Base-by-base conservation (phyloP, 2,113 vertebrate genomes). In the Gymnobelideus leadbeateri region DNA sequence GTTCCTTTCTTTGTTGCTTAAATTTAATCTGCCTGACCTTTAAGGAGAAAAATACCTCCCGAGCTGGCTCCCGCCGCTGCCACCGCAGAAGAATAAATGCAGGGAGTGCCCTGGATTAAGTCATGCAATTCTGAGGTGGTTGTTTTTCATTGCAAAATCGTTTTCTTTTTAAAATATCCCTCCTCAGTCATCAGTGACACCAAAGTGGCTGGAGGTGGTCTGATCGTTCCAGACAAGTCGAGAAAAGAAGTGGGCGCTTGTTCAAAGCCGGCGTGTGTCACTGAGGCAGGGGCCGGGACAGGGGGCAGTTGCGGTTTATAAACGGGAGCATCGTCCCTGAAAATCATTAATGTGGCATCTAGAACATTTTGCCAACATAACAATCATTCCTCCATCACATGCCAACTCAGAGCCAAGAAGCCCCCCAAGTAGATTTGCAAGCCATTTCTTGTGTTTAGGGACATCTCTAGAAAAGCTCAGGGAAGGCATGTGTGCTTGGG, bases 1-100 rank as follows among this genome's bases (percentile, higher is more conserved):
- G 92, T 9, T 97, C 96, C 52, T 77, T 94, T 91, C 93, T 94
- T 91, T 89, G 95, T 93, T 94, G 90, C 54, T 52, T 95, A 53
- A 28, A 31, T 96, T 89, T 94, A 93, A 97, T 52, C 12, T 31
- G n/a, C 51, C 61, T 94, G 94, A 94, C 68, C 92, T 95, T 90
- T 95, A 96, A 91, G n/a, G 47, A 95, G 19, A 93, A 55, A 26
- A 96, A 25, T 37, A 89, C 55, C 92, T 97, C 61, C 49, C 57
- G 91, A 91, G 37, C 95, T 97, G 95, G 93, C 49, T 94, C 51
- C 43, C 16, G 23, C 89, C 19, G 23, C 43, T 51, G 92, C 93
- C 24, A 92, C 50, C 92, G 47, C 47, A 94, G 95, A 96, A 97
- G 84, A 95, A n/a, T 61, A 90, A 94, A 51, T 26, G 25, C 89